These are phyloP conservation scores for Ariolimax columbianus DNA, from an alignment of 2,888 invertebrate genomes.

Conservation along the genomic window DNA sequence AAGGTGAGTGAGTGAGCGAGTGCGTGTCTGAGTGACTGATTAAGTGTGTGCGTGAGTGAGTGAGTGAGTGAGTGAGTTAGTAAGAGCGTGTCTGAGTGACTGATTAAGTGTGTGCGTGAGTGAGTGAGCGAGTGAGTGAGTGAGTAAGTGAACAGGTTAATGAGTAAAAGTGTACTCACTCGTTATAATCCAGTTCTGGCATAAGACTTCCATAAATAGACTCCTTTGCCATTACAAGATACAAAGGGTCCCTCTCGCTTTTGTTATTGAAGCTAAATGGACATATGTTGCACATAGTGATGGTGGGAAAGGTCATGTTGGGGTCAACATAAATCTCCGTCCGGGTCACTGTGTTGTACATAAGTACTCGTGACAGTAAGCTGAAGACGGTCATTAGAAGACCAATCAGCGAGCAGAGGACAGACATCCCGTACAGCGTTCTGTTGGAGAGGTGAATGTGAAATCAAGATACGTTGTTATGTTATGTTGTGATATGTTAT, in stretches of 20 bases:
- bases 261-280: slow-evolving; percentile 11
- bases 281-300: slow-evolving; percentile 34
- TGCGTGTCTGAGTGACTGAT: no score
- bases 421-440: background rate
- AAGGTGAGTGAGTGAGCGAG: no score
- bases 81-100: no score
- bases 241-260: slow-evolving; percentile 14
- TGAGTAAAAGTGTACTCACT: background rate
- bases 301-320: slow-evolving; percentile 17
- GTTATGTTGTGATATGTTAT: no score
- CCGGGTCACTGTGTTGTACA: slow-evolving; percentile 9
- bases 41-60: no score
- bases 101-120: no score
- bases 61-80: no score
- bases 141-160: no score
- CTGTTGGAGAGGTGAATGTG: background rate
- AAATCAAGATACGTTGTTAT: background rate
- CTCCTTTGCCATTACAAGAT: slow-evolving; percentile 12
- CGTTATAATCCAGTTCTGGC: background rate
- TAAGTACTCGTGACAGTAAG: background rate
- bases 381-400: background rate
- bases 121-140: no score
- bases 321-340: slow-evolving; percentile 18
- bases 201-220: background rate
- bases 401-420: background rate